A percentile compares a stretch with the other conserved stretches of the same genome.
phyloP scores from a whole-genome alignment of 2,113 vertebrate species.

The Menidia beryllina region DNA sequence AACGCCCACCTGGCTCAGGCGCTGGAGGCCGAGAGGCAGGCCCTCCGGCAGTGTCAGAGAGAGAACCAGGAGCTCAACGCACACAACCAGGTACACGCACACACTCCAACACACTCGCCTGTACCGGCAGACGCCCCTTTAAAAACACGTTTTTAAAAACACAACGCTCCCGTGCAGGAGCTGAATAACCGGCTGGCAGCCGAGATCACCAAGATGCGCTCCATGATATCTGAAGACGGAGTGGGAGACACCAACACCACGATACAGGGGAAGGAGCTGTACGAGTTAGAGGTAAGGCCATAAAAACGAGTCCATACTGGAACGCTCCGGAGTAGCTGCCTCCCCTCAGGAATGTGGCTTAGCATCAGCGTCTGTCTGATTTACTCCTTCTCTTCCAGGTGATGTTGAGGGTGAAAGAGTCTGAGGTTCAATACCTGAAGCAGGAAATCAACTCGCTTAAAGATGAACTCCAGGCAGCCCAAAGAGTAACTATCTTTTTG shows the following conservation, averaged over 20 bases:
- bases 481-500: conserved; percentile 71
- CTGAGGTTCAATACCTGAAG: conserved; percentile 87
- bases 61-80: conserved; percentile 89
- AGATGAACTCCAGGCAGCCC: conserved; percentile 85
- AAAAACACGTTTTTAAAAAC: too few species aligned
- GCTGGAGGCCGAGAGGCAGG: conserved; percentile 86
- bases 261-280: conserved; percentile 84
- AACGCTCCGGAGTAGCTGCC: conserved; percentile 2
- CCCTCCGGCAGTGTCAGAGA: conserved; percentile 85
- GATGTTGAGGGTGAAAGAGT: conserved; percentile 87
- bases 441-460: conserved; percentile 88
- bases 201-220: conserved; percentile 86
- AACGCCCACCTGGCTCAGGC: conserved; percentile 87
- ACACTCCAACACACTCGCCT: not conserved
- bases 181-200: conserved; percentile 85
- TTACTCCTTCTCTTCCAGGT: conserved; percentile 65
- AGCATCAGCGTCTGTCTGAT: not conserved
- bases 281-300: conserved; percentile 82
- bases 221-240: conserved; percentile 81
- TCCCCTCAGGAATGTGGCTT: not conserved
- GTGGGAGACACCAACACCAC: conserved; percentile 62
- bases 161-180: too few species aligned
- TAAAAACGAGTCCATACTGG: not conserved
- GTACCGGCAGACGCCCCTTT: too few species aligned
- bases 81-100: conserved; percentile 84